Base-by-base conservation (phyloP, 2,797 vertebrate species). In the Luscinia megarhynchos region DNA sequence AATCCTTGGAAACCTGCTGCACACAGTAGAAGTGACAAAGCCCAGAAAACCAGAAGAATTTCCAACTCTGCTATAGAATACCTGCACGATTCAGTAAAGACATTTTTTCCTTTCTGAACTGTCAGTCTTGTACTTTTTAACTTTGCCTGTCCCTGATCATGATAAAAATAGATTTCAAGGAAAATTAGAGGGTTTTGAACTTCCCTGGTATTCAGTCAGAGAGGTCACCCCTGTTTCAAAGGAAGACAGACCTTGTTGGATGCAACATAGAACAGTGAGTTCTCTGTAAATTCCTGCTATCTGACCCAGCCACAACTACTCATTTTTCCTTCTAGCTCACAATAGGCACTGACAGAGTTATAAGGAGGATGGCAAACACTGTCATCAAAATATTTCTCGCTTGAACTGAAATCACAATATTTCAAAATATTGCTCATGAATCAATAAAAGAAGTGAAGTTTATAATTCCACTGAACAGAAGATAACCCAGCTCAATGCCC, bases 111-210 rank as follows among this genome's bases (percentile, higher is more conserved):
- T 75, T 78, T 62, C 40, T 38, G 18, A 32, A 34, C 53, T 66
- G 43, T 51, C 51, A 69, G 24, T 69, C 61, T 38, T 38, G 51
- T 21, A 67, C 59, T 77, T 93, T 81, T 86, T 77, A 86, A 83
- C 89, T 89, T 43, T 86, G 67, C 41, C 38, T 2, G 2, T 43
- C 51, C 40, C 57, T n/a, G 64, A 76, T 78, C 48, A 66, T 1
- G 59, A 90, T n/a, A 95, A 94, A 95, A 96, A 92, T 88, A 89
- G 77, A 75, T 94, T 89, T 58, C 55, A 80, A 84, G 80, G 68
- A 93, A 94, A 96, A 94, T 96, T 81, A 83, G 75, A 94, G 38
- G 53, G 10, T 83, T 90, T 69, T 91, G 61, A 93, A 79, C 63
- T 91, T 89, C 51, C 85, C 54, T 58, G 54, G 34, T 40, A 69